A percentile compares a stretch with the other conserved stretches of the same genome.
Evolutionary conservation across 1,140 invertebrate genomes (phyloP).

Genomic region (Drosophila sp.): DNA sequence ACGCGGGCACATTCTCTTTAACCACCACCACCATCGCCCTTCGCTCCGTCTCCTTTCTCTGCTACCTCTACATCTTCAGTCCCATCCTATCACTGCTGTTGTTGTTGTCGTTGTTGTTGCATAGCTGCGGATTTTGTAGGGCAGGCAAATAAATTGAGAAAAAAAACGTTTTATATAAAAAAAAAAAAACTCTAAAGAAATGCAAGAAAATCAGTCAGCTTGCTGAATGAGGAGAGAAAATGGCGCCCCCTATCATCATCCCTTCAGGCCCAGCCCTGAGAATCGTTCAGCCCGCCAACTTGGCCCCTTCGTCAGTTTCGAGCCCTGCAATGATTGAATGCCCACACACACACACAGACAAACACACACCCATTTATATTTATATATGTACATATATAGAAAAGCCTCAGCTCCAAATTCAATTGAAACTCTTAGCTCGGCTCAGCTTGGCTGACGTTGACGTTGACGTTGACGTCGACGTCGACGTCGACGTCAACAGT

Average conservation of each 20-base stretch:
- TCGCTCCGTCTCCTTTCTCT: not conserved
- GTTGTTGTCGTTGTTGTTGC: slow-evolving; percentile 47
- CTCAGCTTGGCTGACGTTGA: slow-evolving; percentile 31
- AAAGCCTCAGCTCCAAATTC: slow-evolving; percentile 70
- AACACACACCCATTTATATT: not conserved
- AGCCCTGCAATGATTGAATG: slow-evolving; percentile 79
- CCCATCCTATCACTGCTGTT: too few relatives aligned
- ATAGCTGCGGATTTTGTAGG: slow-evolving; percentile 71
- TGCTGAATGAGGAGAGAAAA: not conserved
- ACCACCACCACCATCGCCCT: not conserved
- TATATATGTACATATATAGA: slow-evolving; percentile 11
- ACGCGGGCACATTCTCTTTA: slow-evolving; percentile 65
- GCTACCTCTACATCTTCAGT: too few relatives aligned
- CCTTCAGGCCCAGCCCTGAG: not conserved
- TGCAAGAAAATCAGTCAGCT: slow-evolving; percentile 47
- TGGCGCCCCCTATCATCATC: not conserved
- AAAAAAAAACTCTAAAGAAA: slow-evolving; percentile 14
- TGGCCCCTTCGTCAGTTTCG: slow-evolving; percentile 44
- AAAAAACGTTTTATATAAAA: slow-evolving; percentile 30
- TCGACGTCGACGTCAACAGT: not conserved
- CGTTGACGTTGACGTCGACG: slow-evolving; percentile 7
- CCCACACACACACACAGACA: slow-evolving; percentile 28
- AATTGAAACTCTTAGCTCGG: slow-evolving; percentile 70
- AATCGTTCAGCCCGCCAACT: slow-evolving; percentile 22
- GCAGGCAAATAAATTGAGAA: slow-evolving; percentile 79